Base-by-base conservation (phyloP, 2,113 vertebrate genomes). In the Amphiprion percula region DNA sequence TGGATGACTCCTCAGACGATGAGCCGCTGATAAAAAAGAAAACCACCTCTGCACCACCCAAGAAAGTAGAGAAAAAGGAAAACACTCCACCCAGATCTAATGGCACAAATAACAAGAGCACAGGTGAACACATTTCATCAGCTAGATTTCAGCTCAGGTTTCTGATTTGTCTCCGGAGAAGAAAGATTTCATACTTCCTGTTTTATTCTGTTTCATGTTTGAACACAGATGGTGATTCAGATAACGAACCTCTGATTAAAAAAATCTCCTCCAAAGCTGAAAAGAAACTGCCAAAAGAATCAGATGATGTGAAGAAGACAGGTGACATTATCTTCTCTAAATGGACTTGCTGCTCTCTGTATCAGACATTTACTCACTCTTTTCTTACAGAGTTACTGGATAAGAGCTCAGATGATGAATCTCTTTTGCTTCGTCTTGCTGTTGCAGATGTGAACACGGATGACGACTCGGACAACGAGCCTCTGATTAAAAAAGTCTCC, bases 1-100 rank as follows among this genome's bases (percentile, higher is more conserved):
- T 55, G 4, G 86, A 86, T 56, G 61, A 68, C 60, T 85, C 84
- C 1, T 90, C 91, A 8, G 92, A 92, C 2, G 86, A 93, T 1
- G 77, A 91, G 47, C 86, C 89, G 23, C 55, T 90, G 19, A 80
- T 74, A 10, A 83, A 80, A 19, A 21, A 4, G 52, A 88, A 83
- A 49, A 74, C 46, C 56, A 8, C 3, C 0, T 54, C 44, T 33
- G 11, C 60, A 30, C 4, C 56, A 44, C 60, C 61, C 4, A 63
- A 74, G 24, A 82, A 82, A 49, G 10, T 58, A 17, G 61, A 44
- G 64, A 80, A 68, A 63, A 83, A 80, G 33, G 70, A 70, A 61
- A 71, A 66, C 19, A 44, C 26, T 0, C 33, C 75, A 21, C 33
- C 33, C 53, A 77, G 12, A 59, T 79, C 79, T n/a, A 77, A 80